Evolutionary conservation across 1,140 invertebrate genomes (phyloP).

Genomic region (Drosophila cardini): DNA sequence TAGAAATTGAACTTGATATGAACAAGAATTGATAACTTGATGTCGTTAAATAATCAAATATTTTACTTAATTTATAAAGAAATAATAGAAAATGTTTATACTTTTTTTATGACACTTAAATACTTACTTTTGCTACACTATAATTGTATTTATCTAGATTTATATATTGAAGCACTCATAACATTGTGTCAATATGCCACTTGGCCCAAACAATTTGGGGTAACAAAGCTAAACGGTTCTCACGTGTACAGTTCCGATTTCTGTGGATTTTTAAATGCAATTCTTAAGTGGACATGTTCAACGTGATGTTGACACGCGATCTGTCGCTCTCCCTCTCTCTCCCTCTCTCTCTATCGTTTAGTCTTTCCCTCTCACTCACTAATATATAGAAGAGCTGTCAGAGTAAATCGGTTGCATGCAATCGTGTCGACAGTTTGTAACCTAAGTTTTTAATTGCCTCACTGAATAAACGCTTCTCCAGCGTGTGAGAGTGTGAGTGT

Average conservation of each 20-base stretch:
- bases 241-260: constrained; percentile 40
- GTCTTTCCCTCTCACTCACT: neutral
- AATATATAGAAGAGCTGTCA: constrained; percentile 20
- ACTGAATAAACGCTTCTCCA: constrained; percentile 36
- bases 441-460: constrained; percentile 75
- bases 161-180: constrained; percentile 4
- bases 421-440: constrained; percentile 72
- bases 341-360: neutral
- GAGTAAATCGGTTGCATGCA: constrained; percentile 69
- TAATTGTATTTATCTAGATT: constrained; percentile 1
- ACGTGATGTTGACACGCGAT: constrained; percentile 54
- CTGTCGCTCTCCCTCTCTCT: neutral
- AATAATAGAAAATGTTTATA: no score
- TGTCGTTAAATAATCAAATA: no score
- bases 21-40: neutral
- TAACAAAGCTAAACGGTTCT: constrained; percentile 48
- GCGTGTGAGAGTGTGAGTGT: neutral
- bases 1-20: constrained; percentile 2
- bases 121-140: neutral
- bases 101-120: no score
- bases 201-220: constrained; percentile 39
- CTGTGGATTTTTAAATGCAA: constrained; percentile 45
- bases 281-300: constrained; percentile 59
- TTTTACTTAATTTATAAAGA: no score
- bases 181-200: constrained; percentile 28